phyloP scores from a whole-genome alignment of 2,888 invertebrate species.

The Pharmacophagus antenor region DNA sequence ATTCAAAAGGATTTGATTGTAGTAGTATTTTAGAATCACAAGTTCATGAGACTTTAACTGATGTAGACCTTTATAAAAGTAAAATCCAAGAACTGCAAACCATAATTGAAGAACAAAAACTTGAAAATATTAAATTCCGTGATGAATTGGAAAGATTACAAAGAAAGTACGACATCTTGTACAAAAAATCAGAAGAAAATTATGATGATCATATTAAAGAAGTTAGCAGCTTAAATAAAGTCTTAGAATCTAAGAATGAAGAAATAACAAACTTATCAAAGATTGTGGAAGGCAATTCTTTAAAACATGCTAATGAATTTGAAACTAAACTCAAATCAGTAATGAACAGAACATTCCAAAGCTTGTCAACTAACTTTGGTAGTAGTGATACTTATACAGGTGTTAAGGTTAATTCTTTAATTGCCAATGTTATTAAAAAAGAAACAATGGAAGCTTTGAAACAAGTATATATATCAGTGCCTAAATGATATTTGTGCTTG shows the following conservation, averaged over 20 bases:
- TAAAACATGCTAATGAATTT: constrained; percentile 30
- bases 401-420: constrained; percentile 52
- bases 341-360: constrained; percentile 68
- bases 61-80: constrained; percentile 34
- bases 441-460: constrained; percentile 56
- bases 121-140: constrained; percentile 44
- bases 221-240: constrained; percentile 32
- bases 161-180: constrained; percentile 33
- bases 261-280: constrained; percentile 30
- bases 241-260: constrained; percentile 33
- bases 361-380: constrained; percentile 58
- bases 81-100: constrained; percentile 44
- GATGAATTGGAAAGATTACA: constrained; percentile 44
- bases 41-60: constrained; percentile 29
- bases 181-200: constrained; percentile 35
- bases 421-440: constrained; percentile 62
- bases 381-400: constrained; percentile 53
- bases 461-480: constrained; percentile 32
- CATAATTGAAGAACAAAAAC: constrained; percentile 42
- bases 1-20: constrained; percentile 42
- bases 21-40: constrained; percentile 31
- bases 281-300: constrained; percentile 37
- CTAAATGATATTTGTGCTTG: too few species aligned
- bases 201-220: constrained; percentile 35
- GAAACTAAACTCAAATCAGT: constrained; percentile 49